These are phyloP conservation scores for Colletes gigas DNA, from an alignment of 1,140 invertebrate species.

Conservation along the genomic window DNA sequence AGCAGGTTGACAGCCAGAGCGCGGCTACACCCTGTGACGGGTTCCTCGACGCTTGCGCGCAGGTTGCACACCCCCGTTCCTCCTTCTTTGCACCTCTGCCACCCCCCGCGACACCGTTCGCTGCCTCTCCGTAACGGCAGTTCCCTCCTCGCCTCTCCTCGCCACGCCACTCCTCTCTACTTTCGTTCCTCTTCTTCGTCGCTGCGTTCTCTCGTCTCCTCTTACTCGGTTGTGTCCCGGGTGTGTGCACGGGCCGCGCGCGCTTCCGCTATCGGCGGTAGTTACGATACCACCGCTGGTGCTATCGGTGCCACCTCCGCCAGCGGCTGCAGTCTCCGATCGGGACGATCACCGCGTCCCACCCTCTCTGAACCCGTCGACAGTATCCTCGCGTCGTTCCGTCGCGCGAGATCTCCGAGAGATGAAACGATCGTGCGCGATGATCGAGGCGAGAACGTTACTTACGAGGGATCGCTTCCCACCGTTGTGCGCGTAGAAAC, in stretches of 20 bases:
- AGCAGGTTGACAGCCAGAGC: constrained; percentile 32
- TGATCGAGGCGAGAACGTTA: too few species aligned
- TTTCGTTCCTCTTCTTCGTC: background rate
- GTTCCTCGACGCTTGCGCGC: constrained; percentile 58
- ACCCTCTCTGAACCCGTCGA: background rate
- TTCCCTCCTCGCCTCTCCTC: background rate
- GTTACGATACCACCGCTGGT: constrained; percentile 17
- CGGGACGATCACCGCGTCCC: background rate
- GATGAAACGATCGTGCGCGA: too few species aligned
- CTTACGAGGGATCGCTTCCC: too few species aligned
- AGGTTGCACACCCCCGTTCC: constrained; percentile 45
- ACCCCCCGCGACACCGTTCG: background rate
- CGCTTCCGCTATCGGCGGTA: constrained; percentile 19
- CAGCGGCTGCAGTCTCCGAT: background rate
- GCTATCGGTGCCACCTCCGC: constrained; percentile 6
- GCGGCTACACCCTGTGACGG: constrained; percentile 59
- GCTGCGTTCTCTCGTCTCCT: background rate
- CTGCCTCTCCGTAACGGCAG: background rate
- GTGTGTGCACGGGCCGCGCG: constrained; percentile 48
- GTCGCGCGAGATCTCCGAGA: background rate
- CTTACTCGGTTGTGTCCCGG: constrained; percentile 34
- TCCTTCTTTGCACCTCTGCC: constrained; percentile 39
- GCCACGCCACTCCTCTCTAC: background rate
- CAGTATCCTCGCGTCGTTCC: background rate
- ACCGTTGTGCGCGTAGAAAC: too few species aligned